These are phyloP conservation scores for Ovibos moschatus DNA, from an alignment of 2,113 vertebrate species.

Conservation along the genomic window DNA sequence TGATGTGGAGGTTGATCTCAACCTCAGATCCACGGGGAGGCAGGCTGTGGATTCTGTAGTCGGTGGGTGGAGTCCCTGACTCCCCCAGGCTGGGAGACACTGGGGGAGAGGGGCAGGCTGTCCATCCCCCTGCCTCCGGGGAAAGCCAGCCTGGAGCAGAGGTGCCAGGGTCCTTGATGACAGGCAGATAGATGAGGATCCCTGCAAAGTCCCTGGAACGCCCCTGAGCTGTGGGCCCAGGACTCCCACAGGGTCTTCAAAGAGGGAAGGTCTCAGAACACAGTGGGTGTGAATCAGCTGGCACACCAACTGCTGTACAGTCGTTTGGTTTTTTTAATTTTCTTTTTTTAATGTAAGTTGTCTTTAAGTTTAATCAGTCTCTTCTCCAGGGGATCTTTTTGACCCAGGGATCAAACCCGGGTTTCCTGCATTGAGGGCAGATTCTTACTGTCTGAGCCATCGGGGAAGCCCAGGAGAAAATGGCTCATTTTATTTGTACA, in stretches of 20 bases:
- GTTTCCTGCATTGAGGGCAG: background rate
- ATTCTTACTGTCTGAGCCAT: background rate
- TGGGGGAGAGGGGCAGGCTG: background rate
- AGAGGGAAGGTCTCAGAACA: background rate
- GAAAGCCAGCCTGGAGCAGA: background rate
- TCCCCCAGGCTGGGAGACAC: background rate
- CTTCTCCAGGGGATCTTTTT: background rate
- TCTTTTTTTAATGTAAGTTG: background rate
- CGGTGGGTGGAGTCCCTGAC: accelerated
- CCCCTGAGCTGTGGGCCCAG: background rate
- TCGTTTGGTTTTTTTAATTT: background rate
- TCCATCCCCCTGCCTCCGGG: background rate
- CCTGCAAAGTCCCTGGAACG: background rate
- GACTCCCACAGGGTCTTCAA: background rate
- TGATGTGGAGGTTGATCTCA: background rate
- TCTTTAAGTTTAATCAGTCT: background rate
- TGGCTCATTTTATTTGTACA: background rate
- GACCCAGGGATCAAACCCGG: background rate
- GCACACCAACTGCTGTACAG: accelerated
- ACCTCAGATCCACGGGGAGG: background rate
- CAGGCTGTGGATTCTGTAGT: background rate
- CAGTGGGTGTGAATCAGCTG: accelerated
- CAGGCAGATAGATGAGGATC: background rate
- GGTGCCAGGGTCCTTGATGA: background rate
- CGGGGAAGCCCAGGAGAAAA: background rate